Evolutionary conservation across 2,797 vertebrate genomes (phyloP).

Genomic region (Scomberomorus guttatus): DNA sequence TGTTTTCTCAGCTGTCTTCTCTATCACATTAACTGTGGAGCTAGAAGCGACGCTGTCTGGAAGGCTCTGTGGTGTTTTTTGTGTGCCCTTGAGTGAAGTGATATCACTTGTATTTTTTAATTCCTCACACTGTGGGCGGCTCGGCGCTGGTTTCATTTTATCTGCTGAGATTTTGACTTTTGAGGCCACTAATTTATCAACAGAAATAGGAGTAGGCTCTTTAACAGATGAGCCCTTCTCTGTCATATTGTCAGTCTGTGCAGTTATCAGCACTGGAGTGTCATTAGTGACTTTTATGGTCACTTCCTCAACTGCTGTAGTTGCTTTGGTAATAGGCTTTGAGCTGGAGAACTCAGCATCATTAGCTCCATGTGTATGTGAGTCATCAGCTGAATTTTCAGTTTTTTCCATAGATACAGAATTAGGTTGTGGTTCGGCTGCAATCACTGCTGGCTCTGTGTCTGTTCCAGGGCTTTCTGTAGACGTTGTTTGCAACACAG

Average conservation of each 20-base stretch:
- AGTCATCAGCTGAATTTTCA: constrained; percentile 67
- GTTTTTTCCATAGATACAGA: constrained; percentile 71
- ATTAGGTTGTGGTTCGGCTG: constrained; percentile 47
- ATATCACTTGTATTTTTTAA: constrained; percentile 18
- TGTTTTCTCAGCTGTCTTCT: constrained; percentile 40
- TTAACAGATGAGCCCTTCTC: constrained; percentile 9
- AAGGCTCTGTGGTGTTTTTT: constrained; percentile 8
- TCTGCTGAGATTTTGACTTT: constrained; percentile 39
- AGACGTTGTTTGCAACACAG: constrained; percentile 41
- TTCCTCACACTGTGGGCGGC: constrained; percentile 8
- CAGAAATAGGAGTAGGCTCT: constrained; percentile 21
- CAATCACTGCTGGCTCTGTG: constrained; percentile 18
- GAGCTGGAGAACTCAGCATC: constrained; percentile 40
- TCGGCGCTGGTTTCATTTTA: neutral
- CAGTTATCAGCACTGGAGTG: neutral
- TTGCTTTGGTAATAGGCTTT: constrained; percentile 47
- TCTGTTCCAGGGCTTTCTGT: constrained; percentile 47
- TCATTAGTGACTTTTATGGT: constrained; percentile 45
- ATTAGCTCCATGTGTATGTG: constrained; percentile 70
- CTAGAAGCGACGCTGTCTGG: constrained; percentile 5
- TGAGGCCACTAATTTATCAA: constrained; percentile 26
- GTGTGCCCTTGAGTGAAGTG: constrained; percentile 18
- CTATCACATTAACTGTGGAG: constrained; percentile 6
- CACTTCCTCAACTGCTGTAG: constrained; percentile 33
- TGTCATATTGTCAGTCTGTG: constrained; percentile 6